Percentiles rank a stretch among this genome's conserved stretches.
phyloP scores from a whole-genome alignment of 30 jellyfish, hydroid and myxozoan genomes.

The Cassiopea andromeda region DNA sequence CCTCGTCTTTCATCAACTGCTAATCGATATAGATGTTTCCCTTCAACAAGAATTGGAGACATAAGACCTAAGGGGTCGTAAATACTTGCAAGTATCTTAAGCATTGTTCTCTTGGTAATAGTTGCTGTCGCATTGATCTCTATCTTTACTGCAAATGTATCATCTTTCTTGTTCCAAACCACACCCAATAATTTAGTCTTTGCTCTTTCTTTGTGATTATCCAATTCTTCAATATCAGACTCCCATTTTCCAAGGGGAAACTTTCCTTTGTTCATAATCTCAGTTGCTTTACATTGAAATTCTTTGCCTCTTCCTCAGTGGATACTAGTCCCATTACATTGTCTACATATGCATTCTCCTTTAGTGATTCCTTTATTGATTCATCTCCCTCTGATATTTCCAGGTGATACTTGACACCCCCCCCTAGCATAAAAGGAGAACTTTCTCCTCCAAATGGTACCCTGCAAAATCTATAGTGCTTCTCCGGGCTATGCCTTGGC shows the following conservation, averaged over 20 bases:
- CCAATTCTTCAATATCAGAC: not conserved
- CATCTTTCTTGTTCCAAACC: conserved; percentile 38
- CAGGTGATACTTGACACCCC: conserved; percentile 28
- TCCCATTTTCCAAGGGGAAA: conserved; percentile 67
- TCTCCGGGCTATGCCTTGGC: conserved; percentile 24
- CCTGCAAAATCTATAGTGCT: conserved; percentile 55
- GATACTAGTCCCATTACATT: conserved; percentile 21
- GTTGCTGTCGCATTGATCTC: not conserved
- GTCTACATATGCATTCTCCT: conserved; percentile 41
- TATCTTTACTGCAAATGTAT: conserved; percentile 31
- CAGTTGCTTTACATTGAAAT: conserved; percentile 4
- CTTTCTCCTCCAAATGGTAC: conserved; percentile 71
- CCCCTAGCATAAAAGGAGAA: conserved; percentile 59
- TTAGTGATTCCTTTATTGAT: not conserved
- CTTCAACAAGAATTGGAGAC: conserved; percentile 48
- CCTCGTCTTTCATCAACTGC: conserved; percentile 65
- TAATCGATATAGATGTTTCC: conserved; percentile 45
- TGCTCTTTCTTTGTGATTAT: conserved; percentile 26
- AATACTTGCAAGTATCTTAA: conserved; percentile 16
- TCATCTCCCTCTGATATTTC: conserved; percentile 34
- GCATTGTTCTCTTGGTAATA: conserved; percentile 48
- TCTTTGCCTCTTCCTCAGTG: conserved; percentile 25
- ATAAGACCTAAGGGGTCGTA: conserved; percentile 52
- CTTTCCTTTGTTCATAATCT: conserved; percentile 35
- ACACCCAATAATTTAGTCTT: conserved; percentile 46